These are phyloP conservation scores for Panopea generosa DNA, from an alignment of 2,888 invertebrate genomes.

Conservation along the genomic window DNA sequence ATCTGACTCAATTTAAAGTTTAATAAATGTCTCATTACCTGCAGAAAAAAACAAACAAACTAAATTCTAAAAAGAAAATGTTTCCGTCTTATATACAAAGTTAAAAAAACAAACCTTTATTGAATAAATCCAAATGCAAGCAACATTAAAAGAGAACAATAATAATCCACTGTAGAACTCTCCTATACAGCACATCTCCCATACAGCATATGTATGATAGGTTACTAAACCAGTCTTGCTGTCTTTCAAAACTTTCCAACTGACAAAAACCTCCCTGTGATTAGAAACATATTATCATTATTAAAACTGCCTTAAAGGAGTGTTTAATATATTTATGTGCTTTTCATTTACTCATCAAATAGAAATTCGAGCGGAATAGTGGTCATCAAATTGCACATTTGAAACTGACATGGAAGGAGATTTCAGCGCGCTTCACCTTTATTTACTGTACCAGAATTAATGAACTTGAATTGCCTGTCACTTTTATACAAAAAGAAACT, in stretches of 20 bases:
- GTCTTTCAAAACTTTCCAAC: not conserved
- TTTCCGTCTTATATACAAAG: too few relatives aligned
- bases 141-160: too few relatives aligned
- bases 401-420: not conserved
- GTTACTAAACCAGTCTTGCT: too few relatives aligned
- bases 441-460: conserved; percentile 22
- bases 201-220: too few relatives aligned
- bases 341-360: conserved; percentile 48
- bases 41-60: too few relatives aligned
- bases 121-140: too few relatives aligned
- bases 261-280: conserved; percentile 34
- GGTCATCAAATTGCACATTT: conserved; percentile 19
- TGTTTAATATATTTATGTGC: conserved; percentile 30
- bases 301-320: not conserved
- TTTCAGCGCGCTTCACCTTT: conserved; percentile 18
- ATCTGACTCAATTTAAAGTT: too few relatives aligned
- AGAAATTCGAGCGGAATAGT: conserved; percentile 25
- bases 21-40: too few relatives aligned
- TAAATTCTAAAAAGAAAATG: too few relatives aligned
- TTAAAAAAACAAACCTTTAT: too few relatives aligned
- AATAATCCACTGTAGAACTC: too few relatives aligned
- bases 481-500: conserved; percentile 11
- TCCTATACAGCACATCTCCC: too few relatives aligned
- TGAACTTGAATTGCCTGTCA: conserved; percentile 2
- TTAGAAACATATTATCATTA: conserved; percentile 18